Conservation (phyloP, 2,113 vertebrate species). For the Pluvialis apricaria region DNA sequence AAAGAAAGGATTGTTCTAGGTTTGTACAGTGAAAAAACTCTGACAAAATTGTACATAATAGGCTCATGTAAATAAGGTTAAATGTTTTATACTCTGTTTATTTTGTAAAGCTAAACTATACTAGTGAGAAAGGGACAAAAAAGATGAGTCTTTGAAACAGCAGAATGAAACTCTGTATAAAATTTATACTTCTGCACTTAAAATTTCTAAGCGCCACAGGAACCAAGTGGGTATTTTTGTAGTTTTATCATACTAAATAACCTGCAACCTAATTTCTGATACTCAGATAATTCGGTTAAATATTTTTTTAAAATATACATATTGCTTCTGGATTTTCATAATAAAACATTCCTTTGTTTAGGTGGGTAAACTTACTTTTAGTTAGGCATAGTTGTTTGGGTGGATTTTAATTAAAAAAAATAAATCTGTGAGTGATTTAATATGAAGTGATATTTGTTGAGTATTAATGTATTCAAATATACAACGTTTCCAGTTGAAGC, state of each 20-base stretch:
- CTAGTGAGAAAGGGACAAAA: not conserved
- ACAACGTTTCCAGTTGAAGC: constrained; percentile 12
- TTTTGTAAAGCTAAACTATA: not conserved
- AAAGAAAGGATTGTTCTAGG: not conserved
- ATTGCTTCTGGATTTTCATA: not conserved
- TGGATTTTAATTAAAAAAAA: not conserved
- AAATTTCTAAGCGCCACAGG: not conserved
- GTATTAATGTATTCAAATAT: constrained; percentile 41
- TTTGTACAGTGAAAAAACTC: not conserved
- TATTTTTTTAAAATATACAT: not conserved
- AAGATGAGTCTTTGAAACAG: not conserved
- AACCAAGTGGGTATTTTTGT: fast-evolving
- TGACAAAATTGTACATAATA: not conserved
- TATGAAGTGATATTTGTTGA: constrained; percentile 41
- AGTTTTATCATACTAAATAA: not conserved
- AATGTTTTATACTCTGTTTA: not conserved
- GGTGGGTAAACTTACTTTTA: not conserved
- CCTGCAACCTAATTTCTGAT: not conserved
- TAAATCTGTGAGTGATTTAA: not conserved
- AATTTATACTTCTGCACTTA: not conserved
- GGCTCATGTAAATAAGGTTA: not conserved
- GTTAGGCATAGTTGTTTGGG: not conserved
- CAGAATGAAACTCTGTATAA: not conserved
- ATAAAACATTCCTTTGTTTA: not conserved
- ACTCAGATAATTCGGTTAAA: not conserved